These are phyloP conservation scores for Ophion ventricosus DNA, from an alignment of 2,888 invertebrate genomes.

Conservation along the genomic window DNA sequence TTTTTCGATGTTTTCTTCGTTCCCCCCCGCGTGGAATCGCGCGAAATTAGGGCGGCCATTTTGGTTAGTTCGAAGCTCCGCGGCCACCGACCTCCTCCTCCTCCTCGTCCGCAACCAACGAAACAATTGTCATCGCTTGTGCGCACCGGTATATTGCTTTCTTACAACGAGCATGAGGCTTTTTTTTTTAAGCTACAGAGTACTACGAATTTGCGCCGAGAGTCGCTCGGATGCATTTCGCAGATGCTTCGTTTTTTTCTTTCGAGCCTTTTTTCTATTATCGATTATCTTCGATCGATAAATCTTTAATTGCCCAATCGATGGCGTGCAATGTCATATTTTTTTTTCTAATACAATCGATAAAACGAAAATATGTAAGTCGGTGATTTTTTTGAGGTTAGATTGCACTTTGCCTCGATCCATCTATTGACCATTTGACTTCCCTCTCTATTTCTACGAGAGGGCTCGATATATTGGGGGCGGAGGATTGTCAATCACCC, in stretches of 20 bases:
- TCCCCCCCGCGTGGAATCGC: not conserved
- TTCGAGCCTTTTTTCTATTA: not conserved
- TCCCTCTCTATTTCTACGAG: conserved; percentile 9
- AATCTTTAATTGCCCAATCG: not conserved
- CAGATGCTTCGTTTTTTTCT: not conserved
- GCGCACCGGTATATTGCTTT: conserved; percentile 6
- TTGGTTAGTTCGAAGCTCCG: not conserved
- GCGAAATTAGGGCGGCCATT: not conserved
- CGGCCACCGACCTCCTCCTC: not conserved
- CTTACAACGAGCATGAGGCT: not conserved
- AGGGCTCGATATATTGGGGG: not conserved
- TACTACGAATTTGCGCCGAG: not conserved
- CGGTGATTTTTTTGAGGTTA: not conserved
- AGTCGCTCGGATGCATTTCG: not conserved
- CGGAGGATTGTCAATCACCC: not conserved
- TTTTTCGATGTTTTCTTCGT: not conserved
- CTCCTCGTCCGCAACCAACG: not conserved
- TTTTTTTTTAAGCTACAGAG: not conserved
- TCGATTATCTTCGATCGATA: not conserved
- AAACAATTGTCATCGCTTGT: not conserved
- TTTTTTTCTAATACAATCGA: not conserved
- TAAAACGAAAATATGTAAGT: not conserved
- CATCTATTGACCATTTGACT: not conserved
- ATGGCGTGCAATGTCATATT: not conserved
- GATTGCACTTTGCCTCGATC: not conserved